A percentile compares a stretch with the other conserved stretches of the same genome.
Conservation (phyloP, 2,113 vertebrate species). For the Corvus cornix region DNA sequence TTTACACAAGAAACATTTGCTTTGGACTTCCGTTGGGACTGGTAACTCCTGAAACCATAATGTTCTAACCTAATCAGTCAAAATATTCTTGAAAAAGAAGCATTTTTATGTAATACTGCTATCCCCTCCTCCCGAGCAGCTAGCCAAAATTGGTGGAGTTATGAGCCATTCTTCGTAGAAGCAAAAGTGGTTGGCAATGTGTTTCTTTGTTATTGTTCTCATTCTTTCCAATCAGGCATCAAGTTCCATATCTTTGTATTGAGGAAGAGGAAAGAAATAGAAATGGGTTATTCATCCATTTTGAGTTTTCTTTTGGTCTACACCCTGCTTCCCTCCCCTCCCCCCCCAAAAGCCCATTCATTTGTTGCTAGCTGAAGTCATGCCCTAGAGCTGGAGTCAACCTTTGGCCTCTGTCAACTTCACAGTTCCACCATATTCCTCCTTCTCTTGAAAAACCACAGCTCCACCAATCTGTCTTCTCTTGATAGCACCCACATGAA, state of each 20-base stretch:
- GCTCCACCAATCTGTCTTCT: neutral
- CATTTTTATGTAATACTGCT: neutral
- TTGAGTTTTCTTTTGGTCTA: neutral
- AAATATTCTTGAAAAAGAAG: neutral
- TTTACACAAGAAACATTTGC: neutral
- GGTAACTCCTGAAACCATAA: neutral
- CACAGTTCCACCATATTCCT: neutral
- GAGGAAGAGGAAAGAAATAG: neutral
- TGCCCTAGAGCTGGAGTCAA: neutral
- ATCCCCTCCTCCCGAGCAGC: neutral
- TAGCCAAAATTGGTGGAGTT: neutral
- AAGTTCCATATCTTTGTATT: neutral
- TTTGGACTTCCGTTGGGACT: neutral
- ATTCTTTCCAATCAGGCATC: neutral
- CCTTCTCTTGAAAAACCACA: neutral
- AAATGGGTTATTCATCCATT: neutral
- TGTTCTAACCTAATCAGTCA: neutral
- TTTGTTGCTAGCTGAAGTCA: neutral
- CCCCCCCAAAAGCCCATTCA: neutral
- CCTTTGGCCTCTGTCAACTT: neutral
- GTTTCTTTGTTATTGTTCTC: neutral
- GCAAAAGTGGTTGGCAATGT: neutral
- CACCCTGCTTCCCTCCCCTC: no score
- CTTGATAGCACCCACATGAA: neutral
- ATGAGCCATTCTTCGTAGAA: neutral